Evolutionary conservation across 2,888 invertebrate species (phyloP).

Genomic region (Lissonota sp.): DNA sequence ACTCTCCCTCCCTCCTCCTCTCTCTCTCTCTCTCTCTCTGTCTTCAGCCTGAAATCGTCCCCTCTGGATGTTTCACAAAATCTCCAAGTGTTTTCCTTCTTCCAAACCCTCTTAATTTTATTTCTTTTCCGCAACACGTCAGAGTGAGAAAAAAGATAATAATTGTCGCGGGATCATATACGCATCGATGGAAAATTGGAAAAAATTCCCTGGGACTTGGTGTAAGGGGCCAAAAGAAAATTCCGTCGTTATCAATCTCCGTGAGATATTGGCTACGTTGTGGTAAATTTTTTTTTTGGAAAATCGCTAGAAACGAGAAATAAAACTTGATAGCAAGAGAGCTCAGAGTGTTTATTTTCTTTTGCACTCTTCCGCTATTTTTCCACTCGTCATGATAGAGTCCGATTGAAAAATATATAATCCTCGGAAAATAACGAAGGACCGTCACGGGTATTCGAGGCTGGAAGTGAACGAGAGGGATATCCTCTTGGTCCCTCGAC

Average conservation of each 20-base stretch:
- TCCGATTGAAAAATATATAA: conserved; percentile 48
- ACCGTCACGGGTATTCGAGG: conserved; percentile 13
- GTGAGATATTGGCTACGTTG: conserved; percentile 33
- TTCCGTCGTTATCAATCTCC: conserved; percentile 18
- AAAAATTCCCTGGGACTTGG: not conserved
- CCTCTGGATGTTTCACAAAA: conserved; percentile 42
- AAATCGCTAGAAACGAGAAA: conserved; percentile 11
- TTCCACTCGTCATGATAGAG: conserved; percentile 1
- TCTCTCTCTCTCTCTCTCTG: conserved; percentile 11
- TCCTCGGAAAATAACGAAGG: conserved; percentile 50
- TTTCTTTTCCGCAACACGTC: not conserved
- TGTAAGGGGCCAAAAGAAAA: not conserved
- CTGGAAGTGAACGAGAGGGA: conserved; percentile 1
- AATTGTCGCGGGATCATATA: conserved; percentile 9
- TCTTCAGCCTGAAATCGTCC: conserved; percentile 17
- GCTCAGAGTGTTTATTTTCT: not conserved
- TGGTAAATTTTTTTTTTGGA: conserved; percentile 36
- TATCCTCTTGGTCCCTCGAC: conserved; percentile 29
- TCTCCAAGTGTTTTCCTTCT: conserved; percentile 37
- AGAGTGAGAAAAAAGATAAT: conserved; percentile 10
- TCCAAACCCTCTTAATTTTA: not conserved
- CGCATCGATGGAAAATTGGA: conserved; percentile 6
- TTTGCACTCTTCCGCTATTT: not conserved
- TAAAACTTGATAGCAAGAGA: conserved; percentile 6
- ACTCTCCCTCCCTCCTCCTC: not conserved